phyloP scores from a whole-genome alignment of 1,140 invertebrate species.

The Acyrthosiphon pisum region DNA sequence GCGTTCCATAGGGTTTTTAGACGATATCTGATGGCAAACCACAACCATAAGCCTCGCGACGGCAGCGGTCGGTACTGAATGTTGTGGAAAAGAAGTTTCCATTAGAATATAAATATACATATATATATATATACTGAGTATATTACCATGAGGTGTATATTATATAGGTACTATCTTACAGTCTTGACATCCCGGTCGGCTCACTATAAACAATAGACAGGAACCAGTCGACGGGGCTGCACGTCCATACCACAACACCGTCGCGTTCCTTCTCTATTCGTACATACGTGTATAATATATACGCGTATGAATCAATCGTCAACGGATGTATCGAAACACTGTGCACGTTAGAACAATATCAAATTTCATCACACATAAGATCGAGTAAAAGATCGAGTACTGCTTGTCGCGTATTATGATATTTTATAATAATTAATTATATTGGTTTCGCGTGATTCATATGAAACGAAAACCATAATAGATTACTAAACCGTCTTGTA shows the following conservation, averaged over 20 bases:
- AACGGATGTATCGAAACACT: background rate
- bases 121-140: background rate
- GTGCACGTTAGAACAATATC: background rate
- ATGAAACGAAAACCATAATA: background rate
- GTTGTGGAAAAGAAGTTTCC: background rate
- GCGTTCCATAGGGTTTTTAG: background rate
- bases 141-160: background rate
- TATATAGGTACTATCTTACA: background rate
- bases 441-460: background rate
- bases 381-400: background rate
- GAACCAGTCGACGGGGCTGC: background rate
- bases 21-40: constrained; percentile 34
- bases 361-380: background rate
- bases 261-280: background rate
- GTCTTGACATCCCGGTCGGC: background rate
- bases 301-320: too few species aligned
- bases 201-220: constrained; percentile 18
- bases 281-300: background rate
- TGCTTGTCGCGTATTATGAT: background rate
- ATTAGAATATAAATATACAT: background rate
- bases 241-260: background rate
- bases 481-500: background rate
- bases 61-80: background rate
- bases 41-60: background rate
- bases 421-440: background rate